Evolutionary conservation across 2,113 vertebrate genomes (phyloP).

Genomic region (Dolichotis patagonum): DNA sequence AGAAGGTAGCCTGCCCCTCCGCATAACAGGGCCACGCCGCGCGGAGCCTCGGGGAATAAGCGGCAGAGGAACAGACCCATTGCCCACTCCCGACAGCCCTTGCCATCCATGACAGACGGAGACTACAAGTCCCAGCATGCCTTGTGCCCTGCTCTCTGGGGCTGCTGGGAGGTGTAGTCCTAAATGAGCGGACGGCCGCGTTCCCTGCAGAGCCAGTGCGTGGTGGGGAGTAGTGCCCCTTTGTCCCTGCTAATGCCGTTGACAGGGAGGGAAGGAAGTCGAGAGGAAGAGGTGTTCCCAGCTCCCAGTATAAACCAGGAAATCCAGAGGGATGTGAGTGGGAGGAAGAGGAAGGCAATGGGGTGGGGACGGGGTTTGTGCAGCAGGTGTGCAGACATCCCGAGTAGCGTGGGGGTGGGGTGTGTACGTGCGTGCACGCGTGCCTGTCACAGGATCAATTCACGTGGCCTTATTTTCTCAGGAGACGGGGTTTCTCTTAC

Average conservation of each 20-base stretch:
- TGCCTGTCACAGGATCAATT: neutral
- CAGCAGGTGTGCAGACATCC: slow-evolving; percentile 84
- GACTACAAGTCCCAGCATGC: slow-evolving; percentile 78
- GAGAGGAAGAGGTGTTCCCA: slow-evolving; percentile 84
- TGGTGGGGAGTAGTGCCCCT: slow-evolving; percentile 60
- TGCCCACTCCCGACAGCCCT: neutral
- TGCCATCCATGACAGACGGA: neutral
- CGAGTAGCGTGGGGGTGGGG: neutral
- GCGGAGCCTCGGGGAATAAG: slow-evolving; percentile 31
- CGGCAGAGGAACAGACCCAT: neutral
- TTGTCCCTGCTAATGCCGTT: slow-evolving; percentile 87
- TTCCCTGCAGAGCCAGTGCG: slow-evolving; percentile 9
- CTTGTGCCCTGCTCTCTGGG: slow-evolving; percentile 47
- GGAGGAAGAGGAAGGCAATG: slow-evolving; percentile 74
- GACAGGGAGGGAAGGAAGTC: slow-evolving; percentile 87
- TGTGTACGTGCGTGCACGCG: neutral
- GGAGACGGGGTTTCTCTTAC: slow-evolving; percentile 16
- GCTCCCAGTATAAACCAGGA: slow-evolving; percentile 78
- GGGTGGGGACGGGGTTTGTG: slow-evolving; percentile 80
- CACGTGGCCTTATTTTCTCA: slow-evolving; percentile 30
- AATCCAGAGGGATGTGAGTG: slow-evolving; percentile 57
- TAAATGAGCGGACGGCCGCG: slow-evolving; percentile 19
- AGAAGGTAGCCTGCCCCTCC: neutral
- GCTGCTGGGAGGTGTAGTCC: slow-evolving; percentile 79
- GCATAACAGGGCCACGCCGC: neutral